phyloP scores from a whole-genome alignment of 1,140 invertebrate genomes.

The Pentalonia nigronervosa region DNA sequence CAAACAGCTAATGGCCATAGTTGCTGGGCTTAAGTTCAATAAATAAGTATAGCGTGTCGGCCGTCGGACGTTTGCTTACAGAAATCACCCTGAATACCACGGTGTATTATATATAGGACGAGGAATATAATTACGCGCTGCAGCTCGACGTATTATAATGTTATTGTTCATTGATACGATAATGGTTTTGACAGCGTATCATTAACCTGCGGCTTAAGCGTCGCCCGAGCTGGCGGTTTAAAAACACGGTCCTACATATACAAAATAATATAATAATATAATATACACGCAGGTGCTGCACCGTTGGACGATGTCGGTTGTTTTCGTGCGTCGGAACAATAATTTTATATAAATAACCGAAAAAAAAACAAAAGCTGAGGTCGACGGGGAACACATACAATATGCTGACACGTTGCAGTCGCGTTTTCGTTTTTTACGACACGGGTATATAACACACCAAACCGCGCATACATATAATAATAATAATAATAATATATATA shows the following conservation, averaged over 20 bases:
- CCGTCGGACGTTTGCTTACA: not conserved
- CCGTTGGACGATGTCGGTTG: not conserved
- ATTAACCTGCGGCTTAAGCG: not conserved
- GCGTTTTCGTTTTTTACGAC: not conserved
- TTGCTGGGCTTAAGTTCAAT: no score
- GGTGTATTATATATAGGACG: not conserved
- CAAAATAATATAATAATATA: not conserved
- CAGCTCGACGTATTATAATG: not conserved
- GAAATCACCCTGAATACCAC: not conserved
- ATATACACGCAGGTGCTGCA: not conserved
- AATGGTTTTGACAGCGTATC: conserved; percentile 25
- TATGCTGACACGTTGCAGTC: not conserved
- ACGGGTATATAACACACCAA: not conserved
- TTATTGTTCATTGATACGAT: not conserved
- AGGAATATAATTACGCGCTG: not conserved
- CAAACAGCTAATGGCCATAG: no score
- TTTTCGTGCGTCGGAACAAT: not conserved
- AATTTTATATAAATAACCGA: no score
- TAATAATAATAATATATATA: not conserved
- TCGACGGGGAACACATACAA: not conserved
- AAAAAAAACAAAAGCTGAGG: not conserved
- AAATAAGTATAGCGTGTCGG: not conserved
- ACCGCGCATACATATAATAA: not conserved
- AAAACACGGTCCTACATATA: not conserved
- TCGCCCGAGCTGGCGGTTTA: not conserved